A percentile compares a stretch with the other conserved stretches of the same genome.
These are phyloP conservation scores for Emberiza fucata DNA, from an alignment of 2,113 vertebrate genomes.

Conservation along the genomic window DNA sequence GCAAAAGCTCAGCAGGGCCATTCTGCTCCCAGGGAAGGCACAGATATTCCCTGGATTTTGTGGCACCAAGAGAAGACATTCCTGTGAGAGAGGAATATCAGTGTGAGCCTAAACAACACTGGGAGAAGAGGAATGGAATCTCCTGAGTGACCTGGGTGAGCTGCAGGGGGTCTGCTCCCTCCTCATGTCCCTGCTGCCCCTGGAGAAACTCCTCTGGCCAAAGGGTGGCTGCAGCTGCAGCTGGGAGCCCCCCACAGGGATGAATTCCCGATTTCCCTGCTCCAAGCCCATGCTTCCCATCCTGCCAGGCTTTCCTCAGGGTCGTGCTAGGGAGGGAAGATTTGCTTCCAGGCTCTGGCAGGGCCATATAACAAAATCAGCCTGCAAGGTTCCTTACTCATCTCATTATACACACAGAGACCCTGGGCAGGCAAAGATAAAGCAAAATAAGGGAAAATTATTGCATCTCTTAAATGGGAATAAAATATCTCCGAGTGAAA, in stretches of 20 bases:
- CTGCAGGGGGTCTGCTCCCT: not conserved
- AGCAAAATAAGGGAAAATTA: constrained; percentile 7
- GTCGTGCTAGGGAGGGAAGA: not conserved
- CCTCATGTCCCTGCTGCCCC: not conserved
- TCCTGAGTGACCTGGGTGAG: not conserved
- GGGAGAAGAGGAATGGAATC: not conserved
- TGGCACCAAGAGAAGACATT: not conserved
- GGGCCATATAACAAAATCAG: constrained; percentile 27
- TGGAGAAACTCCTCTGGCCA: not conserved
- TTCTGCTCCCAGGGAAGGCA: not conserved
- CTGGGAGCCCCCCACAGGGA: fast-evolving
- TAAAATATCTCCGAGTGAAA: not conserved
- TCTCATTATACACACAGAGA: constrained; percentile 42
- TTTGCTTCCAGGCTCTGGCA: not conserved
- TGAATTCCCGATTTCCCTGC: not conserved
- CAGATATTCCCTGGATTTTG: not conserved
- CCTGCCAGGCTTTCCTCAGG: not conserved
- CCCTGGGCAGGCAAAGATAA: constrained; percentile 15
- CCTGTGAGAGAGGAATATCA: not conserved
- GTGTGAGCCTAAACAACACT: fast-evolving
- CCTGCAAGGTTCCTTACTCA: constrained; percentile 53
- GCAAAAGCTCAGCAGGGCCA: not conserved
- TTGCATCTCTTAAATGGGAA: not conserved
- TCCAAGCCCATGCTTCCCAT: not conserved
- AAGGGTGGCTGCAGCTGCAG: not conserved